A percentile compares a stretch with the other conserved stretches of the same genome.
These are phyloP conservation scores for Loripinus fragilis DNA, from an alignment of 2,888 invertebrate species.

Conservation along the genomic window DNA sequence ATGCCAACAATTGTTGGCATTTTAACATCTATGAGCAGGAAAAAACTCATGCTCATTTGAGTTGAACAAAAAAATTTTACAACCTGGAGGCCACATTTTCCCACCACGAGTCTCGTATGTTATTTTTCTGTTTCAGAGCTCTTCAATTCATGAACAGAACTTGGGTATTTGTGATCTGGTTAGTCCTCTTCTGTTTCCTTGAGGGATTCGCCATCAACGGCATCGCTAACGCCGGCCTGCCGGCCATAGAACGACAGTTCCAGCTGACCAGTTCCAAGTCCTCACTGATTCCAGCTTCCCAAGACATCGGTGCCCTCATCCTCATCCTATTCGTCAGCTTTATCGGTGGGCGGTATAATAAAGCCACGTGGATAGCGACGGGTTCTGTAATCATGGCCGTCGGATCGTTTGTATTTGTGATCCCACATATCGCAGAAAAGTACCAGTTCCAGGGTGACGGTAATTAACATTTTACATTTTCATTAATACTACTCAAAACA, in stretches of 20 bases:
- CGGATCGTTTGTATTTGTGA: slow-evolving; percentile 68
- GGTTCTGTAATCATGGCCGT: slow-evolving; percentile 67
- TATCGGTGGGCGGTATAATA: slow-evolving; percentile 64
- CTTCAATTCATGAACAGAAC: slow-evolving; percentile 61
- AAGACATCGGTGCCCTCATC: slow-evolving; percentile 61
- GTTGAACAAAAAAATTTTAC: too few relatives aligned
- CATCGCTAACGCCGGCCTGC: slow-evolving; percentile 64
- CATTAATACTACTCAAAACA: too few relatives aligned
- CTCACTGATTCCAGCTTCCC: slow-evolving; percentile 59
- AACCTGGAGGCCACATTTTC: too few relatives aligned
- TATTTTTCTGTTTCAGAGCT: slow-evolving; percentile 49
- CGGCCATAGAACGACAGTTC: slow-evolving; percentile 68
- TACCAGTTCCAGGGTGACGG: slow-evolving; percentile 38
- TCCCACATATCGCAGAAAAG: slow-evolving; percentile 64
- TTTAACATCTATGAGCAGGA: too few relatives aligned
- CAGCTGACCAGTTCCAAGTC: slow-evolving; percentile 62
- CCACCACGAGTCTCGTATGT: too few relatives aligned
- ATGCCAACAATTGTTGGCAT: too few relatives aligned
- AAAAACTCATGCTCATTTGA: too few relatives aligned
- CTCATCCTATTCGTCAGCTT: slow-evolving; percentile 68
- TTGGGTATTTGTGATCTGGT: slow-evolving; percentile 57
- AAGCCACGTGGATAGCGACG: slow-evolving; percentile 61
- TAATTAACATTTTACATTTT: too few relatives aligned
- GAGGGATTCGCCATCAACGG: slow-evolving; percentile 73
- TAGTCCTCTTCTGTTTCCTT: slow-evolving; percentile 63